Conservation (phyloP, 2,797 vertebrate species). For the Myotis findleyi region DNA sequence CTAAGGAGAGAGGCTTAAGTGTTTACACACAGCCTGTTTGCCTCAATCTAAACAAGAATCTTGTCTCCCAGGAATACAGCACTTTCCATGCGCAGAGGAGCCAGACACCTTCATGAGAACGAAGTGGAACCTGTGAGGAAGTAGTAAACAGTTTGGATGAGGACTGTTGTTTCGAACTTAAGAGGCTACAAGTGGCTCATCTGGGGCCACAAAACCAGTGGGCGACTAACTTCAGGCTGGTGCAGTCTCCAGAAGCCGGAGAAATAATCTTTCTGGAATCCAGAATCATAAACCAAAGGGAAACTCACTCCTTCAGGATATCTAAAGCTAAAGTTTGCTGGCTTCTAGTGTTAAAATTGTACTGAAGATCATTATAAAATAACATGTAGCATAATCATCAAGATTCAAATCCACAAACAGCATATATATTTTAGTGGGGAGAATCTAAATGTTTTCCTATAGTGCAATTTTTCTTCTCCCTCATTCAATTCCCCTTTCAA, state of each 20-base stretch:
- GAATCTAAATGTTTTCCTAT: neutral
- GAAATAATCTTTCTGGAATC: neutral
- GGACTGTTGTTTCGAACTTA: neutral
- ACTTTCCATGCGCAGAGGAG: slow-evolving; percentile 16
- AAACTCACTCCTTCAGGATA: neutral
- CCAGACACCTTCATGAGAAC: neutral
- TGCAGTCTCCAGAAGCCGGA: neutral
- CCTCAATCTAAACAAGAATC: slow-evolving; percentile 48
- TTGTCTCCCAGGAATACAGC: neutral
- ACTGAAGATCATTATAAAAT: neutral
- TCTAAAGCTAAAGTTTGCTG: neutral
- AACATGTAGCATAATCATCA: neutral
- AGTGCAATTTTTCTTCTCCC: neutral
- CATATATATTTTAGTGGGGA: neutral
- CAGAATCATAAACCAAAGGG: neutral
- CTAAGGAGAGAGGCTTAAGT: neutral
- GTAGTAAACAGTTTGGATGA: neutral
- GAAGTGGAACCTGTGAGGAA: neutral
- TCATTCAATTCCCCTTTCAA: neutral
- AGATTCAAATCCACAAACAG: neutral
- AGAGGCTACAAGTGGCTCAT: slow-evolving; percentile 24
- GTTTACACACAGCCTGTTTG: neutral
- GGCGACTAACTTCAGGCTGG: neutral
- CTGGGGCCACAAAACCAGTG: slow-evolving; percentile 3
- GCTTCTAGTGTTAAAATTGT: neutral